These are phyloP conservation scores for Pheosia gnoma DNA, from an alignment of 2,888 invertebrate genomes.

Conservation along the genomic window DNA sequence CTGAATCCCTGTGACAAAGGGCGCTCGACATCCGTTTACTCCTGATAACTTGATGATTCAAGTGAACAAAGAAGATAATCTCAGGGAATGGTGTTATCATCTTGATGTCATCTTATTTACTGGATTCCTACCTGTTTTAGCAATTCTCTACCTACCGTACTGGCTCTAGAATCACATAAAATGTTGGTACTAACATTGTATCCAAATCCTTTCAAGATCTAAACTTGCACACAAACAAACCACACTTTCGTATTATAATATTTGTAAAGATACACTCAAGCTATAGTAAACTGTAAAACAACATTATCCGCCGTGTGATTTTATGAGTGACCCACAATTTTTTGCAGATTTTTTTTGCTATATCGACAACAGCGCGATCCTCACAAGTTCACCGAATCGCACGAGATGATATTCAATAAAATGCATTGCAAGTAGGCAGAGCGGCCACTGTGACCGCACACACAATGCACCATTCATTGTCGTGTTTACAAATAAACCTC, in stretches of 20 bases:
- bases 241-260: too few relatives aligned
- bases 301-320: conserved; percentile 29
- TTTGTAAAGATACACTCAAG: too few relatives aligned
- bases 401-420: conserved; percentile 74
- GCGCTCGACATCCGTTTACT: conserved; percentile 43
- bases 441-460: conserved; percentile 65
- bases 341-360: conserved; percentile 45
- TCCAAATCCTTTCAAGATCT: too few relatives aligned
- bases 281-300: conserved; percentile 9
- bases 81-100: conserved; percentile 40
- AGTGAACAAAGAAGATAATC: conserved; percentile 47
- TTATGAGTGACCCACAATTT: conserved; percentile 33
- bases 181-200: too few relatives aligned
- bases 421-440: conserved; percentile 67
- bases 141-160: too few relatives aligned
- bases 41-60: conserved; percentile 54
- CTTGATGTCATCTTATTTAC: conserved; percentile 30
- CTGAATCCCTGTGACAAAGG: conserved; percentile 43
- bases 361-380: conserved; percentile 51
- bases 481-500: conserved; percentile 83
- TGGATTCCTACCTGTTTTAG: conserved; percentile 6
- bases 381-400: conserved; percentile 76
- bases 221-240: too few relatives aligned
- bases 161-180: too few relatives aligned
- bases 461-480: conserved; percentile 71